Base-by-base conservation (phyloP, 2,888 invertebrate genomes). In the Papilio demoleus region DNA sequence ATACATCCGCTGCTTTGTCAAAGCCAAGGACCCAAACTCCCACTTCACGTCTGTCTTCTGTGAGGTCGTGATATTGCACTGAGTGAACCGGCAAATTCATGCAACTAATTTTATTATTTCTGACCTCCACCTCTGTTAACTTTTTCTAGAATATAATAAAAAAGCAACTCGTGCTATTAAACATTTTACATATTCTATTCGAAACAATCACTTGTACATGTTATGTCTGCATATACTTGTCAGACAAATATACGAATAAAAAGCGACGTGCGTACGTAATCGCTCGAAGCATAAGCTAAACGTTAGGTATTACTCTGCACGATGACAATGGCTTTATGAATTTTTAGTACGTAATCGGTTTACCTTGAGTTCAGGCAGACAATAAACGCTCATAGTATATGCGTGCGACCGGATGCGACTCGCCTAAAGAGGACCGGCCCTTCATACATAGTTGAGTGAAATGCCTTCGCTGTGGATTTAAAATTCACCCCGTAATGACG, bases 401-500 rank as follows among this genome's bases (percentile, higher is more conserved):
- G 87, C 84, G 85, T 84, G 81, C 82, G 80, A 81, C 84, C 85
- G 86, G 86, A 88, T 86, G 79, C 80, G 84, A 81, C 77, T 81
- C 82, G 80, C 79, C 77, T 76, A 74, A 75, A 82, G 77, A 76
- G 83, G 73, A 79, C 82, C 73, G 81, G 82, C 84, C 85, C 87
- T 87, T 90, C 87, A 89, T 91, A 88, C 90, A 90, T 90, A 88
- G 84, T 88, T 88, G 84, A 89, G 87, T 85, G 83, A 79, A 74
- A 83, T 82, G 79, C 83, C 86, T 84, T 82, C 81, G 77, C 82
- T 75, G 74, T 69, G 68, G 83, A 88, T 90, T 90, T 88, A 87
- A 90, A 89, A 90, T 90, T 89, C 88, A 89, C 86, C 87, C 87
- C 80, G 75, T 86, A 86, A 88, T 84, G 84, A 86, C 77, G 80